Percentiles rank a stretch among this genome's conserved stretches.
phyloP scores from a whole-genome alignment of 1,140 invertebrate genomes.

The Pogonomyrmex californicus region DNA sequence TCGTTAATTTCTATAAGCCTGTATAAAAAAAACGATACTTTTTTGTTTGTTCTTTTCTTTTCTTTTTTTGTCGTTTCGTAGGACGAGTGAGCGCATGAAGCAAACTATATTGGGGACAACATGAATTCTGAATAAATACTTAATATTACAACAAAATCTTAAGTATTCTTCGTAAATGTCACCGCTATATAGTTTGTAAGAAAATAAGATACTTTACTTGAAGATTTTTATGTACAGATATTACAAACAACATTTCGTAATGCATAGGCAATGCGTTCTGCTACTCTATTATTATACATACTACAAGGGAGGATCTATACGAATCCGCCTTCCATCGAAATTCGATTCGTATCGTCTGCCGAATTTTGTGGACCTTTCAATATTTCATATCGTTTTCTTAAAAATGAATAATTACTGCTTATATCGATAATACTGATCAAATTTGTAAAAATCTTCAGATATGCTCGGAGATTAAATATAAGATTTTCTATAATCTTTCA shows the following conservation, averaged over 20 bases:
- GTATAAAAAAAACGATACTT: constrained; percentile 75
- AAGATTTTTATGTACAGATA: constrained; percentile 84
- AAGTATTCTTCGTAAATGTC: constrained; percentile 81
- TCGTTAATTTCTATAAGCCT: constrained; percentile 71
- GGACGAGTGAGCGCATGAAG: constrained; percentile 76
- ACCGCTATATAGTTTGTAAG: constrained; percentile 83
- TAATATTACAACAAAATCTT: constrained; percentile 80
- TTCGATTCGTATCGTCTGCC: background rate
- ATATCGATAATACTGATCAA: constrained; percentile 40
- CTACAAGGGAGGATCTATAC: constrained; percentile 67
- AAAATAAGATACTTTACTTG: constrained; percentile 85
- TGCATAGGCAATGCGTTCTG: constrained; percentile 75
- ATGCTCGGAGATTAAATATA: background rate
- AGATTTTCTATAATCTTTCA: background rate
- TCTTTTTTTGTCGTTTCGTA: constrained; percentile 64
- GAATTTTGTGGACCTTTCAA: constrained; percentile 34
- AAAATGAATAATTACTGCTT: constrained; percentile 39
- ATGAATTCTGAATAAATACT: constrained; percentile 81
- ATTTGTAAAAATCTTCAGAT: background rate
- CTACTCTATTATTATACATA: constrained; percentile 78
- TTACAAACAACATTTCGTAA: constrained; percentile 81
- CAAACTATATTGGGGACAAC: constrained; percentile 81
- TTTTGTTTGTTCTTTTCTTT: constrained; percentile 52
- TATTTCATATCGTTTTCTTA: constrained; percentile 25
- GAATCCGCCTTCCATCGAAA: constrained; percentile 35